Base-by-base conservation (phyloP, 1,140 invertebrate genomes). In the Rhagoletis pomonella region DNA sequence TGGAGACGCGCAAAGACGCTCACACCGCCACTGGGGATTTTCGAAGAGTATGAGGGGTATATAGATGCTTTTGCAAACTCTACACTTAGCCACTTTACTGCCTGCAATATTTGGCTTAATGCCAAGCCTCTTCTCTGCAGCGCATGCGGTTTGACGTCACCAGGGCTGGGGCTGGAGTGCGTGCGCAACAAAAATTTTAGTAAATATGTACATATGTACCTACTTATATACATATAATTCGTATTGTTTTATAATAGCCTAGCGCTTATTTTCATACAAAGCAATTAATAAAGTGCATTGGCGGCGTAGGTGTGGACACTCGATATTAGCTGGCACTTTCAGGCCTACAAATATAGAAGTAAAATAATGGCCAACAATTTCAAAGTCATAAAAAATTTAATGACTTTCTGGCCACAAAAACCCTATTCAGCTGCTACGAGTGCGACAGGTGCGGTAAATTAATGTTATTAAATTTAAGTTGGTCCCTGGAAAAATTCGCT, bases 271-370 rank as follows among this genome's bases (percentile, higher is more conserved):
- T 81, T 9, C 14, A 55, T 19, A 9, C 6, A 17, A 42, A 81
- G 19, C 9, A 81, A 81, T 55, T 58, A n/a, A 81, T 81, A 55
- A 58, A 81, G 9, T 55, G 7, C n/a, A 29, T 81, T 81, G 47
- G 9, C 14, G n/a, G 9, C 14, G 73, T 12, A n/a, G 69, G 42
- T 4, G 17, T 44, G 17, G 69, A 5, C 4, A 7, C 10, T 29
- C 29, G 29, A 14, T n/a, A n/a, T 2, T 3, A n/a, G 69, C 14
- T 7, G 12, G 12, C 6, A n/a, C 29, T 39, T 6, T 19, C 39
- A 4, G 29, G 65, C 39, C 10, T 17, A 0, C 69, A 73, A 73
- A 10, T 29, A 50, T 73, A 29, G 29, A 29, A 29, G 29, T 47
- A 47, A 73, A 47, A 39, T 50, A 73, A 73, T 44, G 14, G 69